Conservation (phyloP, 2,888 invertebrate genomes). For the Melikaiella ostensackeni region DNA sequence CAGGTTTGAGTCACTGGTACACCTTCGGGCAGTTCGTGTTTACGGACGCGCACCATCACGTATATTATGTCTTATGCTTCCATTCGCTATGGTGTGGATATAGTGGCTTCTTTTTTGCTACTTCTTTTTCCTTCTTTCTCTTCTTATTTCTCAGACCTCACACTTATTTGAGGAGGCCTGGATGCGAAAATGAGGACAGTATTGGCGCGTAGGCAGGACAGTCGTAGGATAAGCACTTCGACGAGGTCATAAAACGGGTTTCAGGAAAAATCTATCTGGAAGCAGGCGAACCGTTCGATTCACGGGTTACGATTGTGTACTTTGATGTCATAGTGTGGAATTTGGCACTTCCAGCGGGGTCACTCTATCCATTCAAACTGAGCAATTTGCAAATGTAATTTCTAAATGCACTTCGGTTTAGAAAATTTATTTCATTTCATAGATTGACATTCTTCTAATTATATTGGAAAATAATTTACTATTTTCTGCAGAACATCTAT, state of each 20-base stretch:
- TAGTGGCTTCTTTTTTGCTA: conserved; percentile 32
- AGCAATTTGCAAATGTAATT: neutral
- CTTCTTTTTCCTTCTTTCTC: conserved; percentile 35
- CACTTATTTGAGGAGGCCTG: conserved; percentile 35
- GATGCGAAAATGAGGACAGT: conserved; percentile 53
- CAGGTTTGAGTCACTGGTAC: conserved; percentile 60
- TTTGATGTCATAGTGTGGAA: conserved; percentile 30
- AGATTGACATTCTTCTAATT: neutral
- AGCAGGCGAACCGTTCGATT: conserved; percentile 48
- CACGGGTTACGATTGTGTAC: conserved; percentile 29
- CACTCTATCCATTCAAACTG: neutral
- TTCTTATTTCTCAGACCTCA: conserved; percentile 33
- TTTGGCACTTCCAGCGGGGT: conserved; percentile 18
- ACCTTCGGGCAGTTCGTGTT: conserved; percentile 43
- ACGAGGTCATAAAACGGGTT: conserved; percentile 70
- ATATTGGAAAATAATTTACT: neutral
- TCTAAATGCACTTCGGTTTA: neutral
- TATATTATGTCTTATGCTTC: conserved; percentile 40
- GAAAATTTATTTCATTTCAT: neutral
- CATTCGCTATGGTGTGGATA: conserved; percentile 10
- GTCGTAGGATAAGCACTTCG: conserved; percentile 57
- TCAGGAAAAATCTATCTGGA: conserved; percentile 66
- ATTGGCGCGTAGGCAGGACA: conserved; percentile 56
- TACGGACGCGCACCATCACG: conserved; percentile 44
- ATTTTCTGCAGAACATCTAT: conserved; percentile 10